These are phyloP conservation scores for Masnerella sp. DNA, from an alignment of 2,888 invertebrate genomes.

Conservation along the genomic window DNA sequence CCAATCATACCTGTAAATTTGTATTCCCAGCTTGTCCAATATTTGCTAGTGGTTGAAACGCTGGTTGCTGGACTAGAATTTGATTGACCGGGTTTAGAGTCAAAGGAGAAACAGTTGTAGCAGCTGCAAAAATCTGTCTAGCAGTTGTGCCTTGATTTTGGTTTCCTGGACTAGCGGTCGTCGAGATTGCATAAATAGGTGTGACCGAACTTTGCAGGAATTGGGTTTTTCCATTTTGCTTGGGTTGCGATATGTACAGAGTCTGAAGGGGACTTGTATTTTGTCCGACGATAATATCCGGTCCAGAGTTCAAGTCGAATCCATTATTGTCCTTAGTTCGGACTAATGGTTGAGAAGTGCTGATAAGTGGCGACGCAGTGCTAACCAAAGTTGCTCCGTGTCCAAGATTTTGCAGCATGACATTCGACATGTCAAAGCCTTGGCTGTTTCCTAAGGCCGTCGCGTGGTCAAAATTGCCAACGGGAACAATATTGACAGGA, in stretches of 20 bases:
- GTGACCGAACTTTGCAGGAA: constrained; percentile 68
- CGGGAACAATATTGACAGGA: constrained; percentile 71
- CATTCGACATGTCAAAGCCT: constrained; percentile 78
- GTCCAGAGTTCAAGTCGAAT: constrained; percentile 64
- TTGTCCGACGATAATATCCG: constrained; percentile 74
- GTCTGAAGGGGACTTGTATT: constrained; percentile 69
- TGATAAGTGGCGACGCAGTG: constrained; percentile 66
- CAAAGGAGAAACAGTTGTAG: constrained; percentile 55
- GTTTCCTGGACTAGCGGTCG: constrained; percentile 58
- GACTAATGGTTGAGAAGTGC: constrained; percentile 58
- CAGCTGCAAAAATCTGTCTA: constrained; percentile 60
- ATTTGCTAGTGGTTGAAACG: constrained; percentile 63
- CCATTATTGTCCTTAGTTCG: constrained; percentile 57
- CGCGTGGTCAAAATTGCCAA: constrained; percentile 77
- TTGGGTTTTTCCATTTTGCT: constrained; percentile 62
- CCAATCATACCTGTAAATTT: constrained; percentile 49
- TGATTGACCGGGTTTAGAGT: constrained; percentile 63
- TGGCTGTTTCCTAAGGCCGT: constrained; percentile 78
- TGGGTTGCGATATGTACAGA: constrained; percentile 65
- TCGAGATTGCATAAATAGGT: constrained; percentile 68
- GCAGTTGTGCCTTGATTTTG: constrained; percentile 61
- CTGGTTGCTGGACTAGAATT: constrained; percentile 67
- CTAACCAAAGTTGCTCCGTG: constrained; percentile 66
- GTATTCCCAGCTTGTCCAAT: constrained; percentile 54
- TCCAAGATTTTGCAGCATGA: constrained; percentile 70